phyloP scores from a whole-genome alignment of 2,797 vertebrate genomes.

The Sus cebifrons region DNA sequence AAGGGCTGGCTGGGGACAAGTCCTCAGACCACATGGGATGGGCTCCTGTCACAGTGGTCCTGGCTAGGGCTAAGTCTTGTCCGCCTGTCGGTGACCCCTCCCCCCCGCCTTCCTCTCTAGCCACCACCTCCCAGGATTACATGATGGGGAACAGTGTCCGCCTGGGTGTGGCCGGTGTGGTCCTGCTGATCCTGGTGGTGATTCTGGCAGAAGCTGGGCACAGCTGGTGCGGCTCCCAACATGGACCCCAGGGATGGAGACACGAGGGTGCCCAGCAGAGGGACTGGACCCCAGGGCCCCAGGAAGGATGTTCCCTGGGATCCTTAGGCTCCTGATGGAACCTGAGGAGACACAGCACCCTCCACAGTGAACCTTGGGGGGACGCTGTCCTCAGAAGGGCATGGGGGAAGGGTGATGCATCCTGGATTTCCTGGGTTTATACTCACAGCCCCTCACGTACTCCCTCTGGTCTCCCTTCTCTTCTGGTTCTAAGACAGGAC shows the following conservation, averaged over 20 bases:
- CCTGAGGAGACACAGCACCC: not conserved
- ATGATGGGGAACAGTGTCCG: accelerated
- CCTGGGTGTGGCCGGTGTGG: not conserved
- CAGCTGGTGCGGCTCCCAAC: accelerated
- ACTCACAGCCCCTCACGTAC: accelerated
- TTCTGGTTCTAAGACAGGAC: no score
- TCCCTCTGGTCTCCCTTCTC: not conserved
- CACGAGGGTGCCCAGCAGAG: accelerated
- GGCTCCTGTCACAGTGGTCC: not conserved
- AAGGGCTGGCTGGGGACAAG: not conserved
- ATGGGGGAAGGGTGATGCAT: accelerated
- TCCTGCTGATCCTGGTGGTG: not conserved
- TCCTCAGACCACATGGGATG: no score
- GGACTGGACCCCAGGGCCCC: not conserved
- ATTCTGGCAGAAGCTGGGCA: constrained; percentile 35
- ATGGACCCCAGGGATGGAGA: accelerated
- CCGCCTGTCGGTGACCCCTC: not conserved
- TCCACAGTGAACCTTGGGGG: no score
- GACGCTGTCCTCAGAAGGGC: accelerated
- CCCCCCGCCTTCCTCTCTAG: not conserved
- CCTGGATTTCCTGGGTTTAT: accelerated
- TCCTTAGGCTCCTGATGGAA: not conserved
- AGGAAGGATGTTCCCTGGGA: accelerated
- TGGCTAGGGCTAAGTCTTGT: not conserved
- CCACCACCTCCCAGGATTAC: not conserved